Percentiles rank a stretch among this genome's conserved stretches.
These are phyloP conservation scores for Brachionus rotundiformis DNA, from an alignment of 1,140 invertebrate species.

Conservation along the genomic window DNA sequence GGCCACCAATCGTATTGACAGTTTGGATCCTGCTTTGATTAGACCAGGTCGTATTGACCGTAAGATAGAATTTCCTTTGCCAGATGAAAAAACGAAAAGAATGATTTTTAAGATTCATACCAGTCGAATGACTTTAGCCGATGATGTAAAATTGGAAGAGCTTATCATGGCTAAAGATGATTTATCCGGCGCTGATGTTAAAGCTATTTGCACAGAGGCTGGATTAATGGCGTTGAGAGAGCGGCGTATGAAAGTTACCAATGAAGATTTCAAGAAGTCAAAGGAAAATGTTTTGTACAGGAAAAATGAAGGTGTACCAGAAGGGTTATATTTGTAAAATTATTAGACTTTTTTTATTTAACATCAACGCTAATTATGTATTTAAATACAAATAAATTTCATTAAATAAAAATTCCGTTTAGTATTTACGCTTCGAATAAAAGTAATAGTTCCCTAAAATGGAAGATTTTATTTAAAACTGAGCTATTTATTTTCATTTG, in stretches of 20 bases:
- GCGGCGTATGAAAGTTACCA: constrained; percentile 97
- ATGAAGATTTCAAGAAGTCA: constrained; percentile 98
- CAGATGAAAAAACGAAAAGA: constrained; percentile 97
- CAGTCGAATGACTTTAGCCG: constrained; percentile 91
- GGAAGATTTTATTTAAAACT: background rate
- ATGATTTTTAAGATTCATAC: constrained; percentile 98
- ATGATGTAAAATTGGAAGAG: constrained; percentile 95
- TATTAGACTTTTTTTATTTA: constrained; percentile 11
- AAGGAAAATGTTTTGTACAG: constrained; percentile 98
- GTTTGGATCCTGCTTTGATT: constrained; percentile 95
- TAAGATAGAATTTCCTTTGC: constrained; percentile 98
- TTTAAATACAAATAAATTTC: constrained; percentile 37
- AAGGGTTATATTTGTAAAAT: constrained; percentile 90
- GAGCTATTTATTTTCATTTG: background rate
- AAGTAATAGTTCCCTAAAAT: background rate
- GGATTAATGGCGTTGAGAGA: constrained; percentile 95
- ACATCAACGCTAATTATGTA: background rate
- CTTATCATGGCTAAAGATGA: constrained; percentile 99
- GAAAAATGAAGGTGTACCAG: constrained; percentile 98
- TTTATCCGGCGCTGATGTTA: constrained; percentile 88
- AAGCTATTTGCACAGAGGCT: constrained; percentile 98
- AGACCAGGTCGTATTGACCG: constrained; percentile 96
- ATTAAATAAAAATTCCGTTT: constrained; percentile 31
- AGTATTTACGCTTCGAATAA: constrained; percentile 14
- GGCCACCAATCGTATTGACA: constrained; percentile 99